Conservation (phyloP, 2,797 vertebrate genomes). For the Atherinosoma microstoma region DNA sequence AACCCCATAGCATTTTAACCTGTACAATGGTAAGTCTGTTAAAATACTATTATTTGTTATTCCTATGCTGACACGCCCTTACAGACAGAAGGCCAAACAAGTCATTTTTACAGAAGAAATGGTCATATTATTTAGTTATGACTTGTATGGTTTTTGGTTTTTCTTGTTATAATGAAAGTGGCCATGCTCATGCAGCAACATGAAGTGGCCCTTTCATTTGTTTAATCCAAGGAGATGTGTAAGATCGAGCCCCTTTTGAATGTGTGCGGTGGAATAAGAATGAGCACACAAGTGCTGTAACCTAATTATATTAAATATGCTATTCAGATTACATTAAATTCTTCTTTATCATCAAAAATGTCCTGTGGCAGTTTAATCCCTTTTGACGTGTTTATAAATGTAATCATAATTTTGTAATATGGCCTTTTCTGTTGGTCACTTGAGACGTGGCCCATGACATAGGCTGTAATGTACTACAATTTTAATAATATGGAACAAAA, state of each 20-base stretch:
- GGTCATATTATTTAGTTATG: not conserved
- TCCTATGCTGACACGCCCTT: not conserved
- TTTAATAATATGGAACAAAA: not conserved
- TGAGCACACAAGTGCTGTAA: not conserved
- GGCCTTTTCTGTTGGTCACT: not conserved
- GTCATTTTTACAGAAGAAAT: conserved; percentile 7
- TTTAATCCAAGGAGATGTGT: not conserved
- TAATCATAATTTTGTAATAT: not conserved
- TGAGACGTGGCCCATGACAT: not conserved
- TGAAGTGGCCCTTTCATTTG: not conserved
- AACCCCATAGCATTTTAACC: conserved; percentile 60
- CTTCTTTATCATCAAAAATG: not conserved
- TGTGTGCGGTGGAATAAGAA: conserved; percentile 1
- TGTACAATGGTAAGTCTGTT: conserved; percentile 30
- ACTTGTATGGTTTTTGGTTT: not conserved
- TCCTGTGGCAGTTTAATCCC: not conserved
- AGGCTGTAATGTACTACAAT: not conserved
- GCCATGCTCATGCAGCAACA: conserved; percentile 5
- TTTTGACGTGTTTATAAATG: not conserved
- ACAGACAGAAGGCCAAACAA: conserved; percentile 21
- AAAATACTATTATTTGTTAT: conserved; percentile 8
- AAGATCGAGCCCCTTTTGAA: not conserved
- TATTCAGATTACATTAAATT: not conserved
- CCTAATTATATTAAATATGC: conserved; percentile 6
- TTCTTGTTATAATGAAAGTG: not conserved